Percentiles rank a stretch among this genome's conserved stretches.
Conservation (phyloP, 2,113 vertebrate genomes). For the Plecotus auritus region DNA sequence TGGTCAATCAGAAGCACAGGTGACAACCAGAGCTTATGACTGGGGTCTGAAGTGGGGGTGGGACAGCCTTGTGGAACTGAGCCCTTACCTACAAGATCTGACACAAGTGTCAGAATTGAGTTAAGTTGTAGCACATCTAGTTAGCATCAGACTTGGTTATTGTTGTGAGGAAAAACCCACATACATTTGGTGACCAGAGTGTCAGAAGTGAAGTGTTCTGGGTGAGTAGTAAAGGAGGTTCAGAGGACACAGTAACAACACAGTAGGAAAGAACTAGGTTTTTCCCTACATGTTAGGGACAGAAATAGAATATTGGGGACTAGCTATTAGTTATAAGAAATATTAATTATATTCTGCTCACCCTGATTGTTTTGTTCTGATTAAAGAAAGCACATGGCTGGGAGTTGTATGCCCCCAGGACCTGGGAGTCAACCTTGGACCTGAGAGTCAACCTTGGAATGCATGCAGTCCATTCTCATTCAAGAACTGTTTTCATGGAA, state of each 20-base stretch:
- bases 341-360: too few relatives aligned
- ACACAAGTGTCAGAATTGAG: neutral
- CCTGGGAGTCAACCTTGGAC: too few relatives aligned
- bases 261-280: neutral
- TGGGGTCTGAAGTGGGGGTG: neutral
- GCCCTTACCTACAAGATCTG: neutral
- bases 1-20: neutral
- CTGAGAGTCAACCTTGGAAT: too few relatives aligned
- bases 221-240: neutral
- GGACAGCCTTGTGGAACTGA: neutral
- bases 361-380: too few relatives aligned
- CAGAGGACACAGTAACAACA: neutral
- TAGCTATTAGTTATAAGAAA: too few relatives aligned
- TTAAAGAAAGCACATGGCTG: too few relatives aligned
- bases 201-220: neutral
- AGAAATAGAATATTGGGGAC: too few relatives aligned
- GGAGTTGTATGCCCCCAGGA: too few relatives aligned
- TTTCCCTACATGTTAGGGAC: neutral
- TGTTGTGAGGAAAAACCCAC: neutral
- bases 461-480: too few relatives aligned
- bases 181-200: neutral
- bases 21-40: neutral
- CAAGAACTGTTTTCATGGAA: too few relatives aligned
- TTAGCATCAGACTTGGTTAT: neutral
- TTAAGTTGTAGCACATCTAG: neutral